A percentile compares a stretch with the other conserved stretches of the same genome.
Conservation (phyloP, 2,113 vertebrate species). For the Procavia capensis region DNA sequence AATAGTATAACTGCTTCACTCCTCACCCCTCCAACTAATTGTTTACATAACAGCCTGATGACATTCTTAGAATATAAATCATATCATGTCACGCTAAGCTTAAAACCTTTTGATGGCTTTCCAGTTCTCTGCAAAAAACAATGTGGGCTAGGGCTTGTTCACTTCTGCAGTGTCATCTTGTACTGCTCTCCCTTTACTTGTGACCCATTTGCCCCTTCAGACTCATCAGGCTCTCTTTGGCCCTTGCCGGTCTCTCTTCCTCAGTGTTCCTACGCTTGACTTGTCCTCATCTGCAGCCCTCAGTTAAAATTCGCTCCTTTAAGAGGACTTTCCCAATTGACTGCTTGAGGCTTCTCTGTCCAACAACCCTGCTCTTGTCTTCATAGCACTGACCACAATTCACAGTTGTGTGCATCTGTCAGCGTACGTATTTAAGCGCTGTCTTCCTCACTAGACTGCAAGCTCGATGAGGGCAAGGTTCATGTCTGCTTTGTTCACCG, state of each 20-base stretch:
- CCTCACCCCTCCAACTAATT: neutral
- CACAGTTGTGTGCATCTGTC: neutral
- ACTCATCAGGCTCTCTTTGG: too few relatives aligned
- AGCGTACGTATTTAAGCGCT: neutral
- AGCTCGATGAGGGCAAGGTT: neutral
- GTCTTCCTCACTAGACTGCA: neutral
- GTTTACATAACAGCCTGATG: neutral
- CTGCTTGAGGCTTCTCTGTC: neutral
- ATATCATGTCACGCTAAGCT: neutral
- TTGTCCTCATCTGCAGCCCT: neutral
- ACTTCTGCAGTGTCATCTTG: too few relatives aligned
- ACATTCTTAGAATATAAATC: neutral
- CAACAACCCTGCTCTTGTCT: neutral
- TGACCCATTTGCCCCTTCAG: neutral
- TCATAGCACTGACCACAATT: neutral
- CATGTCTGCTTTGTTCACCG: neutral
- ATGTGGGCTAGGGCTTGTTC: rapidly evolving
- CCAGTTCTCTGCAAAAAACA: neutral
- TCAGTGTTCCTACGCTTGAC: neutral
- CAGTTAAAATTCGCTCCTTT: neutral
- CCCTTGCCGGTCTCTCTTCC: neutral
- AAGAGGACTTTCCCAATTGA: neutral
- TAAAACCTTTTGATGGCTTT: neutral
- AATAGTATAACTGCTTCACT: neutral
- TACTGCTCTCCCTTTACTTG: rapidly evolving